A percentile compares a stretch with the other conserved stretches of the same genome.
Evolutionary conservation across 2,888 invertebrate genomes (phyloP).

Genomic region (Baccha elongata): DNA sequence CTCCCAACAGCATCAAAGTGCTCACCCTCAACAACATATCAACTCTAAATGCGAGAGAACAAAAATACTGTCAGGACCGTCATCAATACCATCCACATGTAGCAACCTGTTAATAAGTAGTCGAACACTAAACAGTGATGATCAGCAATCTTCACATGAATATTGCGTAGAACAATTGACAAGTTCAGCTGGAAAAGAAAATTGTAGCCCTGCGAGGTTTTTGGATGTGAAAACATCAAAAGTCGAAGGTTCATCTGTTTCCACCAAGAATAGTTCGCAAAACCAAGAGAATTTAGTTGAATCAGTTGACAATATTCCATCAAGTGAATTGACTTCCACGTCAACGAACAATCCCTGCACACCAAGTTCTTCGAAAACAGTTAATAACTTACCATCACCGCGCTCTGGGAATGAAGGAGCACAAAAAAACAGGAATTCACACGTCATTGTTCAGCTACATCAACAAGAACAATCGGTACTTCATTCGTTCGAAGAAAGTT

Average conservation of each 20-base stretch:
- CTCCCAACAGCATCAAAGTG: constrained; percentile 35
- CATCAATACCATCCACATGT: constrained; percentile 80
- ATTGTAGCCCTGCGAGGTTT: constrained; percentile 72
- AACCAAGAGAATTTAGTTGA: constrained; percentile 42
- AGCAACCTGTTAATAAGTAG: constrained; percentile 80
- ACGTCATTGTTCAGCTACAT: constrained; percentile 58
- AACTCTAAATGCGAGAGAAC: constrained; percentile 55
- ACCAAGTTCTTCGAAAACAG: constrained; percentile 54
- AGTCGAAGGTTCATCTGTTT: constrained; percentile 33
- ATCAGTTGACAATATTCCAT: constrained; percentile 76
- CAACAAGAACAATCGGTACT: constrained; percentile 25
- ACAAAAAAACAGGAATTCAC: constrained; percentile 50
- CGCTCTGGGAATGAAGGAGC: constrained; percentile 48
- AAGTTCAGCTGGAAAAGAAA: constrained; percentile 75
- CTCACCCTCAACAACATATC: constrained; percentile 53
- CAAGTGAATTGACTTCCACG: constrained; percentile 59
- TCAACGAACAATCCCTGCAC: constrained; percentile 51
- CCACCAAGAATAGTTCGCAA: constrained; percentile 46
- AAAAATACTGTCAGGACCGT: constrained; percentile 78
- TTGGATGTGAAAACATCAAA: constrained; percentile 45
- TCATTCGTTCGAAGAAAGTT: constrained; percentile 33
- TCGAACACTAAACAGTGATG: constrained; percentile 31
- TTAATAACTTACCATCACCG: background rate
- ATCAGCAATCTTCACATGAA: constrained; percentile 76
- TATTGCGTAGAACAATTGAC: constrained; percentile 81